Evolutionary conservation across 1,140 invertebrate genomes (phyloP).

Genomic region (Bombus consobrinus): DNA sequence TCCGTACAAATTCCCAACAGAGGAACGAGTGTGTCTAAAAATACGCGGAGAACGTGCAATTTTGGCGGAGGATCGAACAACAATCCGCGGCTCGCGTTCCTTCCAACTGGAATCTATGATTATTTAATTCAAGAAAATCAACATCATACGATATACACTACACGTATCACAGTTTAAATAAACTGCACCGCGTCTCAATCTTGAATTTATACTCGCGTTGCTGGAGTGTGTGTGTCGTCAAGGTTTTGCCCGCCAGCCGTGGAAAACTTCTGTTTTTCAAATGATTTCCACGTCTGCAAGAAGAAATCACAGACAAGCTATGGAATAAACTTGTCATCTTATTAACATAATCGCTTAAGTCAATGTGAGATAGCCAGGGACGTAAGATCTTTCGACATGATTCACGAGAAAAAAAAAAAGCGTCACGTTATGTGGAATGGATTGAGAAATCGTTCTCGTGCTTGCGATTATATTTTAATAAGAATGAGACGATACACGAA

Average conservation of each 20-base stretch:
- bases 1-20: background rate
- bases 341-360: background rate
- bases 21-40: constrained; percentile 7
- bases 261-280: background rate
- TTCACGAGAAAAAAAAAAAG: background rate
- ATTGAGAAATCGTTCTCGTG: background rate
- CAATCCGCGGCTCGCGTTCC: background rate
- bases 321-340: background rate
- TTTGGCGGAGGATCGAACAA: background rate
- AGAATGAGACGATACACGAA: background rate
- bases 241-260: background rate
- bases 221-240: background rate
- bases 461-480: background rate
- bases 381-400: background rate
- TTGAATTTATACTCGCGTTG: background rate
- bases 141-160: background rate
- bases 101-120: constrained; percentile 1
- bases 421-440: background rate
- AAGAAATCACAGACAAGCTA: background rate
- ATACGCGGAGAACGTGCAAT: constrained; percentile 24
- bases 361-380: background rate
- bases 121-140: constrained; percentile 40
- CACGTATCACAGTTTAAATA: constrained; percentile 15
- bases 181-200: background rate
- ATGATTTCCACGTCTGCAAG: background rate